Evolutionary conservation across 2,888 invertebrate species (phyloP).

Genomic region (Sialis lutaria): DNA sequence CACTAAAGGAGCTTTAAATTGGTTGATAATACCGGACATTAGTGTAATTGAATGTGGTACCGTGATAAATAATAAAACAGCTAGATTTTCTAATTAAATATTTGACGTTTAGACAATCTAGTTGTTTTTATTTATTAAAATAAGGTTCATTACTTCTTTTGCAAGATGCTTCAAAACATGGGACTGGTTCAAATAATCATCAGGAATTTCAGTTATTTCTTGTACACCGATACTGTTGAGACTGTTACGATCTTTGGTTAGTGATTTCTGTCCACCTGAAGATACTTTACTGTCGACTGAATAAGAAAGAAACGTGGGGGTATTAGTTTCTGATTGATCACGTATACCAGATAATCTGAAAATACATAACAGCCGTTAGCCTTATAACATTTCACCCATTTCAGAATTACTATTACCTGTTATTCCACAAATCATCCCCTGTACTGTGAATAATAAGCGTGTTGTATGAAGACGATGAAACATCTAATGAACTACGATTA

Average conservation of each 20-base stretch:
- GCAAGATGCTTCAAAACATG: conserved; percentile 71
- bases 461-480: conserved; percentile 64
- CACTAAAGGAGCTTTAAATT: too few species aligned
- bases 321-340: conserved; percentile 17
- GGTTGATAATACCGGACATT: too few species aligned
- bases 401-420: conserved; percentile 19
- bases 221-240: conserved; percentile 23
- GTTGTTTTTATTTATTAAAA: too few species aligned
- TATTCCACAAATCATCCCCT: conserved; percentile 55
- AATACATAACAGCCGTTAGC: background rate
- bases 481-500: conserved; percentile 53
- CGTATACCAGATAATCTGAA: conserved; percentile 17
- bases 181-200: conserved; percentile 67
- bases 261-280: background rate
- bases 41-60: too few species aligned
- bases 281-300: conserved; percentile 13
- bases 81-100: too few species aligned
- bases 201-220: conserved; percentile 72
- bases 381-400: background rate
- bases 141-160: conserved; percentile 36
- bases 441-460: conserved; percentile 68
- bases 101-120: too few species aligned
- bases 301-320: conserved; percentile 14
- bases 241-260: conserved; percentile 15
- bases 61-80: too few species aligned